These are phyloP conservation scores for Morpho helenor DNA, from an alignment of 2,888 invertebrate species.

Conservation along the genomic window DNA sequence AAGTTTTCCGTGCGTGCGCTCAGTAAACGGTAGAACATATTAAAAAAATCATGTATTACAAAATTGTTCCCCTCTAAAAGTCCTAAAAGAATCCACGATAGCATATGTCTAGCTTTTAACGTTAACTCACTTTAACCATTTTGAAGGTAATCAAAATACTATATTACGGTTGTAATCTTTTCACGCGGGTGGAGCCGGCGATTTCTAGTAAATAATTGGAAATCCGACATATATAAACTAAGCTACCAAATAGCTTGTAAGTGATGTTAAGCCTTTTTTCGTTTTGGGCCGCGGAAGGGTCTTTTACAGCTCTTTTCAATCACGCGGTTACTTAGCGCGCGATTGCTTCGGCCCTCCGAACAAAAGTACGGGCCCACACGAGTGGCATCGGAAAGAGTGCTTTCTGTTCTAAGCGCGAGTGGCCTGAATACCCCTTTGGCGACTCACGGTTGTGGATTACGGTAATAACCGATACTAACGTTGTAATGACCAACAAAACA, in stretches of 20 bases:
- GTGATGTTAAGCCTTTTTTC: conserved; percentile 1
- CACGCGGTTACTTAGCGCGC: conserved; percentile 47
- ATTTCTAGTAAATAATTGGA: too few relatives aligned
- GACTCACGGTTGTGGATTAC: conserved; percentile 6
- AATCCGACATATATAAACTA: too few relatives aligned
- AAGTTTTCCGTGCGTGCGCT: too few relatives aligned
- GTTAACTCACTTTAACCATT: too few relatives aligned
- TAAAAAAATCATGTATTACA: too few relatives aligned
- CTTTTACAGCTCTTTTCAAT: conserved; percentile 31
- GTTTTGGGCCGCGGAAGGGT: conserved; percentile 10
- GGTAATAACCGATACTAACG: background rate
- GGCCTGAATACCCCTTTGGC: conserved; percentile 1
- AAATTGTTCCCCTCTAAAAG: too few relatives aligned
- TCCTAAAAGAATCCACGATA: too few relatives aligned
- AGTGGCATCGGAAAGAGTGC: conserved; percentile 43
- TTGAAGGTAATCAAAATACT: too few relatives aligned
- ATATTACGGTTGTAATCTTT: too few relatives aligned
- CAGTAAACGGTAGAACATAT: too few relatives aligned
- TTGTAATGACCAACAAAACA: background rate
- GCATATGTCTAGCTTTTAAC: too few relatives aligned
- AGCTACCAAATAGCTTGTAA: background rate
- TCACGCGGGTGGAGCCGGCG: too few relatives aligned
- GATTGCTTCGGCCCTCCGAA: conserved; percentile 30
- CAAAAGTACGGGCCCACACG: conserved; percentile 37
- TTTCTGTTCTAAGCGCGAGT: conserved; percentile 31